Percentiles rank a stretch among this genome's conserved stretches.
These are phyloP conservation scores for Agonopterix alstromeriana DNA, from an alignment of 2,888 invertebrate species.

Conservation along the genomic window DNA sequence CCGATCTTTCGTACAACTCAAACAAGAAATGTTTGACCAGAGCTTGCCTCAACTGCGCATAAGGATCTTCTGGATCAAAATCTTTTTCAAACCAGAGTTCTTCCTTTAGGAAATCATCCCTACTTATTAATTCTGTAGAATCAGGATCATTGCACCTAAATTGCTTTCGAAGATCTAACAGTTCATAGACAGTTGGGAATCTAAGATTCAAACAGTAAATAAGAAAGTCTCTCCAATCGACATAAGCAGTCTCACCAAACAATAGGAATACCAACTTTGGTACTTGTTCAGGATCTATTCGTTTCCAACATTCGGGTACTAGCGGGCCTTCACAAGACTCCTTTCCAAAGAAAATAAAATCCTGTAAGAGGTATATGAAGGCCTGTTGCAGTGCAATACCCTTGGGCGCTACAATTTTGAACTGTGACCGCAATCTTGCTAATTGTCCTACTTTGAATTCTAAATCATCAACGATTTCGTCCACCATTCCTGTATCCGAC, in stretches of 20 bases:
- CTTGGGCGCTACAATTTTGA: conserved; percentile 60
- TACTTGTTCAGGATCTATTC: conserved; percentile 55
- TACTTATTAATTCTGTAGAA: conserved; percentile 45
- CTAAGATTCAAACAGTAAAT: conserved; percentile 75
- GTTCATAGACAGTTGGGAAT: conserved; percentile 72
- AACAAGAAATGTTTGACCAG: conserved; percentile 75
- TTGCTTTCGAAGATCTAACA: conserved; percentile 62
- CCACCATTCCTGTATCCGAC: conserved; percentile 18
- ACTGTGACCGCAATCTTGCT: conserved; percentile 43
- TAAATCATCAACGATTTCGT: conserved; percentile 29
- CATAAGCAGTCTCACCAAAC: conserved; percentile 73
- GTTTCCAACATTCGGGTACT: conserved; percentile 56
- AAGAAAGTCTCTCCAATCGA: conserved; percentile 82
- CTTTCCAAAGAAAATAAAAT: conserved; percentile 65
- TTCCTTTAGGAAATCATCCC: conserved; percentile 42
- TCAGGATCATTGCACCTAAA: conserved; percentile 66
- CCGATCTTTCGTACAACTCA: conserved; percentile 68
- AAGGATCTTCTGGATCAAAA: conserved; percentile 33
- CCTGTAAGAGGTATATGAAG: conserved; percentile 70
- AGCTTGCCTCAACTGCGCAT: conserved; percentile 36
- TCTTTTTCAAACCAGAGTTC: conserved; percentile 60
- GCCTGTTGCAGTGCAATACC: conserved; percentile 60
- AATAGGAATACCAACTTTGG: conserved; percentile 55
- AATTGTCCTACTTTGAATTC: conserved; percentile 58
- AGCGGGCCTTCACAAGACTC: conserved; percentile 52